These are phyloP conservation scores for Asarcornis scutulata DNA, from an alignment of 2,113 vertebrate genomes.

Conservation along the genomic window DNA sequence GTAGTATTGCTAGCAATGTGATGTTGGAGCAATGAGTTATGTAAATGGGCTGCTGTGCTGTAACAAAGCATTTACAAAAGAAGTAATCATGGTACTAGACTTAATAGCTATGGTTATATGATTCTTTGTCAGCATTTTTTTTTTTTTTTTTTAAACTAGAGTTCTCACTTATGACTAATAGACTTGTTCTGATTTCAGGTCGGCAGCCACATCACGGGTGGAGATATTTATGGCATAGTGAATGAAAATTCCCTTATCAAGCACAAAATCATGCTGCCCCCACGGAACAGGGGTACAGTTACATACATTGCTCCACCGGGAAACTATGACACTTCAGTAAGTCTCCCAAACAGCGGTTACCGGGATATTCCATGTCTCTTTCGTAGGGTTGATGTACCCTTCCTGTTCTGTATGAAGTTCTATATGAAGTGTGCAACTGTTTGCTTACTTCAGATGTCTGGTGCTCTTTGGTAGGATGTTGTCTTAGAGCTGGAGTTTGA, in stretches of 20 bases:
- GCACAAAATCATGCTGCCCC: constrained; percentile 97
- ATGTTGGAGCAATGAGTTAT: not conserved
- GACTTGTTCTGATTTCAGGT: constrained; percentile 75
- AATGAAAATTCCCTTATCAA: constrained; percentile 95
- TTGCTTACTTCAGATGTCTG: not conserved
- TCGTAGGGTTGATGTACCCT: not conserved
- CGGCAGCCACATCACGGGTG: constrained; percentile 96
- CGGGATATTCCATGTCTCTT: not conserved
- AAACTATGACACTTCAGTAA: constrained; percentile 91
- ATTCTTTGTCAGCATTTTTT: not conserved
- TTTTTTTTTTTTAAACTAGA: not conserved
- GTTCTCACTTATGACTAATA: constrained; percentile 7
- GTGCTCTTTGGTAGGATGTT: constrained; percentile 83
- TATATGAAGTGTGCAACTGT: rapidly evolving
- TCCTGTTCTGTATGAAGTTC: not conserved
- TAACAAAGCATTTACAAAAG: not conserved
- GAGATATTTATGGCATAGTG: constrained; percentile 93
- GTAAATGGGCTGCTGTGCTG: not conserved
- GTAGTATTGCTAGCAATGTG: not conserved
- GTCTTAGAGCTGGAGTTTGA: constrained; percentile 97
- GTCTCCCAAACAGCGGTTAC: constrained; percentile 45
- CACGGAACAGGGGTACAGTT: constrained; percentile 91
- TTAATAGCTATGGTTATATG: not conserved
- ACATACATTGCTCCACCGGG: constrained; percentile 94
- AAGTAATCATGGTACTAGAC: not conserved